Evolutionary conservation across 2,888 invertebrate species (phyloP).

Genomic region (Lithophane socia): DNA sequence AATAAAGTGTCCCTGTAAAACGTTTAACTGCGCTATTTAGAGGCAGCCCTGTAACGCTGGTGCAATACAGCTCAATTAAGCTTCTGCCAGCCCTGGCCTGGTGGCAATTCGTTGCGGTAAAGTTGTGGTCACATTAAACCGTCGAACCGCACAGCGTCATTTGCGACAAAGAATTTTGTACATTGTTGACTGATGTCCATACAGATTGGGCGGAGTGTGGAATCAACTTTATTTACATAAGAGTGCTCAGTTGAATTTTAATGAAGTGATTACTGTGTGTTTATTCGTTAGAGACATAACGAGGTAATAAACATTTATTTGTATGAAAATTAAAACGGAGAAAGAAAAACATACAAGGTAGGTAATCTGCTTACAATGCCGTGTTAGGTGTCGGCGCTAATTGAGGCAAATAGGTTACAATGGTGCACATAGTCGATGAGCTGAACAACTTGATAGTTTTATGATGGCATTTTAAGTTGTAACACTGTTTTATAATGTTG

Average conservation of each 20-base stretch:
- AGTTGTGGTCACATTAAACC: conserved; percentile 79
- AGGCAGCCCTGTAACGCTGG: conserved; percentile 65
- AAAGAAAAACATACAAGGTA: conserved; percentile 31
- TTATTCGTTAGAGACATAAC: conserved; percentile 30
- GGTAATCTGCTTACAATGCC: conserved; percentile 56
- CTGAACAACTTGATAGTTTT: conserved; percentile 32
- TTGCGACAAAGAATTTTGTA: conserved; percentile 70
- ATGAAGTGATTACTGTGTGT: conserved; percentile 44
- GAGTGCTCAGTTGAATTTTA: conserved; percentile 54
- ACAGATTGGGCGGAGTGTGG: conserved; percentile 41
- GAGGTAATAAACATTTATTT: conserved; percentile 17
- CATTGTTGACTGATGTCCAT: conserved; percentile 65
- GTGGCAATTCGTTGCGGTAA: conserved; percentile 80
- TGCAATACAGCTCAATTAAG: conserved; percentile 79
- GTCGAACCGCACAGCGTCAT: conserved; percentile 74
- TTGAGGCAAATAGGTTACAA: conserved; percentile 59
- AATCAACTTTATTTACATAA: conserved; percentile 57
- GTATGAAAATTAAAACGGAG: conserved; percentile 14
- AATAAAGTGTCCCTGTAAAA: conserved; percentile 69
- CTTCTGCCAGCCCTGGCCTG: conserved; percentile 71
- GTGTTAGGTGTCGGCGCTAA: conserved; percentile 56
- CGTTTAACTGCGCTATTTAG: conserved; percentile 69
- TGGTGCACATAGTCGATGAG: conserved; percentile 42
- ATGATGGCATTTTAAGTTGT: conserved; percentile 25
- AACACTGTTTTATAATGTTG: not conserved